Evolutionary conservation across 2,797 vertebrate species (phyloP).

Genomic region (Alosa sapidissima): DNA sequence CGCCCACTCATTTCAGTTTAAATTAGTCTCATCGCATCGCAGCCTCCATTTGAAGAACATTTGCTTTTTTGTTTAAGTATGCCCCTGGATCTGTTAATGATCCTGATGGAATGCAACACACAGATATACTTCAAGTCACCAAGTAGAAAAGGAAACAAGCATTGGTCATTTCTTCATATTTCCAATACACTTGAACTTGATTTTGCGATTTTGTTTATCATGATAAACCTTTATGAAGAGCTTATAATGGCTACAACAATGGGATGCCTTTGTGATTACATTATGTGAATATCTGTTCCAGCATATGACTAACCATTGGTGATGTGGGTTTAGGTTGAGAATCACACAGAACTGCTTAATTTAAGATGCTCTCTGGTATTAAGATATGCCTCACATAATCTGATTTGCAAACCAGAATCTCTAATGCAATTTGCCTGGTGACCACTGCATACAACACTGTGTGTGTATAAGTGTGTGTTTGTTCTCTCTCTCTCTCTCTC

Average conservation of each 20-base stretch:
- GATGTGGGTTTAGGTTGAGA: constrained; percentile 3
- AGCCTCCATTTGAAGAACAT: not conserved
- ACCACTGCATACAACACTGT: not conserved
- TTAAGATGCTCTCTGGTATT: not conserved
- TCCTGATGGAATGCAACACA: not conserved
- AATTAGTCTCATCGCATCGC: not conserved
- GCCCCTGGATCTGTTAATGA: not conserved
- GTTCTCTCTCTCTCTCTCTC: too few relatives aligned
- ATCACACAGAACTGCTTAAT: not conserved
- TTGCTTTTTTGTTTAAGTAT: not conserved
- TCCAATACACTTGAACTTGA: not conserved
- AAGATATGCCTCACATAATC: not conserved
- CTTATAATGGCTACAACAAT: too few relatives aligned
- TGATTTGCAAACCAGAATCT: constrained; percentile 5
- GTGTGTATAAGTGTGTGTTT: not conserved
- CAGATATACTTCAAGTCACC: not conserved
- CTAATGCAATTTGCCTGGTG: constrained; percentile 1
- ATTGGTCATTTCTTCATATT: not conserved
- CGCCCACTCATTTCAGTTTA: not conserved
- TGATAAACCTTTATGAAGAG: not conserved
- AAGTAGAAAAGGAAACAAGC: not conserved
- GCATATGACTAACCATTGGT: not conserved
- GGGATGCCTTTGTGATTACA: not conserved
- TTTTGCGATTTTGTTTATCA: not conserved
- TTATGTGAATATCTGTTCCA: not conserved